Evolutionary conservation across 53 echinoderm and acorn worm species (phyloP).

Genomic region (Glandiceps talaboti): DNA sequence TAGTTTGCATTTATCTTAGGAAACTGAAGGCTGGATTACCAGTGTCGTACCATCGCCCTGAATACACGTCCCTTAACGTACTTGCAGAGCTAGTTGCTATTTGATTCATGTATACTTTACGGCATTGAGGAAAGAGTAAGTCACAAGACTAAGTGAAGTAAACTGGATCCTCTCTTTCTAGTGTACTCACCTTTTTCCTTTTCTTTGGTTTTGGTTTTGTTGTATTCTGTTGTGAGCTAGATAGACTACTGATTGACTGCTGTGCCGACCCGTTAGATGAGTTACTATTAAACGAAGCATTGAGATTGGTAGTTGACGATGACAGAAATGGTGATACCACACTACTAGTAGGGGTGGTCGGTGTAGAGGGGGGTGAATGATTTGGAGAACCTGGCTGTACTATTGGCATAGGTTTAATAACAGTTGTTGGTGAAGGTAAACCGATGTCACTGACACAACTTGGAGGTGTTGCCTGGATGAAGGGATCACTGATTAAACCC

Average conservation of each 20-base stretch:
- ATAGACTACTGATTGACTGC: slow-evolving; percentile 37
- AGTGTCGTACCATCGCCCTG: too few relatives aligned
- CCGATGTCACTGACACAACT: slow-evolving; percentile 59
- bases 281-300: slow-evolving; percentile 55
- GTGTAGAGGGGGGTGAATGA: slow-evolving; percentile 69
- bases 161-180: too few relatives aligned
- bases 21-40: too few relatives aligned
- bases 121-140: too few relatives aligned
- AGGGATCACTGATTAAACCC: slow-evolving; percentile 49
- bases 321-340: slow-evolving; percentile 87
- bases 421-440: slow-evolving; percentile 7
- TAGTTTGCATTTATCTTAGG: too few relatives aligned
- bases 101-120: too few relatives aligned
- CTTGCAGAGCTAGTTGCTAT: too few relatives aligned
- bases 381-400: slow-evolving; percentile 38
- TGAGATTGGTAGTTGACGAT: slow-evolving; percentile 42
- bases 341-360: slow-evolving; percentile 73
- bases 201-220: slow-evolving; percentile 83
- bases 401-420: background rate
- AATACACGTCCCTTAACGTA: too few relatives aligned
- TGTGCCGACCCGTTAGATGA: slow-evolving; percentile 72
- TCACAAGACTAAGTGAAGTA: too few relatives aligned
- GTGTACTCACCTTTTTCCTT: slow-evolving; percentile 88
- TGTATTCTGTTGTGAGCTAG: background rate
- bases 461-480: slow-evolving; percentile 58